Evolutionary conservation across 2,113 vertebrate species (phyloP).

Genomic region (Martes martes): DNA sequence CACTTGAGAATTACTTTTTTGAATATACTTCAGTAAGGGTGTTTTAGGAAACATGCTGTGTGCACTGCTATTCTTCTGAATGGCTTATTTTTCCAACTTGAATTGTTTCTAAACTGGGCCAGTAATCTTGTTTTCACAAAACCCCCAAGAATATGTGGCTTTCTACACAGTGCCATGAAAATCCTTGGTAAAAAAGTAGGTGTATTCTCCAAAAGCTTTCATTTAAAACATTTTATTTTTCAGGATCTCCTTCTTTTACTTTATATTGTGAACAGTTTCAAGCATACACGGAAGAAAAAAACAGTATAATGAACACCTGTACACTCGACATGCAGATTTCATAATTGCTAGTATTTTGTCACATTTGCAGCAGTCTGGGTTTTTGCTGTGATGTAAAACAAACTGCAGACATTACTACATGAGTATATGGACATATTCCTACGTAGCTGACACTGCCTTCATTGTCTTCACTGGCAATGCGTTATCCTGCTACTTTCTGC

Average conservation of each 20-base stretch:
- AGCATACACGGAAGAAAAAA: neutral
- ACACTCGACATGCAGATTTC: neutral
- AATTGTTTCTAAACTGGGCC: neutral
- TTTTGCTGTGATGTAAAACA: neutral
- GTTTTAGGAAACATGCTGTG: accelerated
- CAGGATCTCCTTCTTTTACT: neutral
- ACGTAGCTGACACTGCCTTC: accelerated
- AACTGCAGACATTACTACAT: neutral
- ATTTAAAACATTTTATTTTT: neutral
- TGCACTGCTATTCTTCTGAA: neutral
- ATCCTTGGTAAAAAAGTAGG: neutral
- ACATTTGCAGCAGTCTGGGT: neutral
- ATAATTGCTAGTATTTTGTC: neutral
- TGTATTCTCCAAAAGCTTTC: neutral
- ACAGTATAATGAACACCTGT: accelerated
- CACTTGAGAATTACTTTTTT: neutral
- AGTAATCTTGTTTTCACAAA: neutral
- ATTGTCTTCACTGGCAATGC: accelerated
- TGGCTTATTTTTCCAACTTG: neutral
- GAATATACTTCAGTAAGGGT: neutral
- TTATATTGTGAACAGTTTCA: neutral
- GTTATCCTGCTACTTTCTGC: accelerated
- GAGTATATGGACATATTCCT: neutral
- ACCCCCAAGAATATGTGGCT: neutral
- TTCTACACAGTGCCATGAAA: neutral